phyloP scores from a whole-genome alignment of 2,113 vertebrate genomes.

The Indri indri region DNA sequence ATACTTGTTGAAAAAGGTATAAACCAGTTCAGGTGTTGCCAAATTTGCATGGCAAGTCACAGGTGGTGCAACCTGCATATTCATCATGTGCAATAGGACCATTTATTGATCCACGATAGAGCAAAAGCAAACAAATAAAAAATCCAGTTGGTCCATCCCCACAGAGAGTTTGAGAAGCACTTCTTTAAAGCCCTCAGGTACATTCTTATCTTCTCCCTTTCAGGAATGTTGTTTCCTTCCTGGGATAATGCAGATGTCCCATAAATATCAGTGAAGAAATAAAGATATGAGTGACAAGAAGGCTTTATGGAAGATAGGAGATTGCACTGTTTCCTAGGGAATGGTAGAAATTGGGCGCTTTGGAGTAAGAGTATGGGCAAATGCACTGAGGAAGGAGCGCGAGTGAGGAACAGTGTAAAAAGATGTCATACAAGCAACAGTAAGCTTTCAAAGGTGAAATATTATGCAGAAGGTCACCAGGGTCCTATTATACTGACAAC shows the following conservation, averaged over 20 bases:
- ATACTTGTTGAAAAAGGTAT: slow-evolving; percentile 36
- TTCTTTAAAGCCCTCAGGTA: not conserved
- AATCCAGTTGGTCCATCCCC: not conserved
- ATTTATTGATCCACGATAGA: not conserved
- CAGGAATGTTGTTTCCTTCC: not conserved
- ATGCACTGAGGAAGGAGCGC: not conserved
- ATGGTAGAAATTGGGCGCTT: not conserved
- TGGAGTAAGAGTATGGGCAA: not conserved
- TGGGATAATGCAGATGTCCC: not conserved
- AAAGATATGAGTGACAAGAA: slow-evolving; percentile 10
- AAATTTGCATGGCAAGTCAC: slow-evolving; percentile 48
- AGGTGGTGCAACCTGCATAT: not conserved
- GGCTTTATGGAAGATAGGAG: not conserved
- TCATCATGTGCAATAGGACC: not conserved
- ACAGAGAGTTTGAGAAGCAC: not conserved
- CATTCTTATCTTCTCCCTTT: not conserved
- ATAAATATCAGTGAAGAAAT: not conserved
- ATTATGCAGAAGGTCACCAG: not conserved
- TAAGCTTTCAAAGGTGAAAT: not conserved
- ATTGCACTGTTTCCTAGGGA: not conserved
- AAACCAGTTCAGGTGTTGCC: slow-evolving; percentile 24
- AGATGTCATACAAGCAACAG: not conserved
- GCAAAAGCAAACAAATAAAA: not conserved
- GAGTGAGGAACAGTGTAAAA: not conserved
- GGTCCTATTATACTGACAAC: not conserved